Base-by-base conservation (phyloP, 2,888 invertebrate genomes). In the Endotricha flammealis region DNA sequence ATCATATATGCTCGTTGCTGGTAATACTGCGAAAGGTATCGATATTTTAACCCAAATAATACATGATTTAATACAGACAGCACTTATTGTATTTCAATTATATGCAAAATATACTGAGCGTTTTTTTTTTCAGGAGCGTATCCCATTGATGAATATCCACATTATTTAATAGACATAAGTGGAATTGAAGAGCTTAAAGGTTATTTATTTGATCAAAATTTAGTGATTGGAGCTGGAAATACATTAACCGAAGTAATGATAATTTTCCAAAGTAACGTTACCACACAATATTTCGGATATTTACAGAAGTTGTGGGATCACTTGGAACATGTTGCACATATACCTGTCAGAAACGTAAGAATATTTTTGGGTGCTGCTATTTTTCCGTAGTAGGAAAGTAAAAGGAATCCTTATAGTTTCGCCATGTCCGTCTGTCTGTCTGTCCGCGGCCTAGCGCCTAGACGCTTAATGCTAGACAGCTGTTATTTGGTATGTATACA, bases 21-120 rank as follows among this genome's bases (percentile, higher is more conserved):
- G 95, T 9, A 94, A 94, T 57, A 95, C 95, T 1, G 93, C 91
- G 2, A 91, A 90, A 69, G 95, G 95, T 92, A 37, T 8, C n/a
- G n/a, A n/a, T n/a, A n/a, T n/a, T n/a, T n/a, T n/a, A n/a, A n/a
- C n/a, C n/a, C n/a, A n/a, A n/a, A n/a, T n/a, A n/a, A n/a, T n/a
- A n/a, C n/a, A n/a, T n/a, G n/a, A n/a, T 23, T 8, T 25, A 4
- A 12, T 11, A 8, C 29, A 12, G 1, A 10, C 3, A 4, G 16
- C 16, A 16, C 1, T 14, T 14, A 29, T 28, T 13, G 17, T 12
- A 22, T 27, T 29, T 1, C 9, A 1, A 12, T 3, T 2, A 29
- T 1, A 5, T 16, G 13, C 1, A 7, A 20, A 10, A 3, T 4
- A 17, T 16, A 12, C 12, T 28, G n/a, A 11, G 11, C n/a, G n/a